These are phyloP conservation scores for Ichneumoninae sp. DNA, from an alignment of 2,888 invertebrate species.

Conservation along the genomic window DNA sequence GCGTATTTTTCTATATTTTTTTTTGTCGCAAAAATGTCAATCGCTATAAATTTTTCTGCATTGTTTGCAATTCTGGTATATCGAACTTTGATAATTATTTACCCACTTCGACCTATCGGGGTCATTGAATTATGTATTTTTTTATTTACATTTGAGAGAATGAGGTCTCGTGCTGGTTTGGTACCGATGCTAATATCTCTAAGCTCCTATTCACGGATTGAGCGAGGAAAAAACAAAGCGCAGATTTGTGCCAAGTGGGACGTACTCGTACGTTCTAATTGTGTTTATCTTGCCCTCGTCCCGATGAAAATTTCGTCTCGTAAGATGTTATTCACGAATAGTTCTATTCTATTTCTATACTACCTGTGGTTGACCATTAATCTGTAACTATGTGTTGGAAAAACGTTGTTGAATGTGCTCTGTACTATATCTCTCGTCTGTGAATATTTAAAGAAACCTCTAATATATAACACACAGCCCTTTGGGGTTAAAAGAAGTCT, in stretches of 20 bases:
- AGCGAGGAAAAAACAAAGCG: slow-evolving; percentile 41
- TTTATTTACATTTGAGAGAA: not conserved
- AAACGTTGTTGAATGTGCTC: slow-evolving; percentile 55
- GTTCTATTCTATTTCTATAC: slow-evolving; percentile 45
- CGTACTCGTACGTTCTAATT: slow-evolving; percentile 32
- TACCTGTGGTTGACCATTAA: slow-evolving; percentile 32
- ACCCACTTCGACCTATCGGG: not conserved
- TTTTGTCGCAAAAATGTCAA: not conserved
- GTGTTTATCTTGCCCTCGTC: slow-evolving; percentile 35
- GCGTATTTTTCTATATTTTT: not conserved
- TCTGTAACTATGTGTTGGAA: slow-evolving; percentile 46
- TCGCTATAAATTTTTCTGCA: not conserved
- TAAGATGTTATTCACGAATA: slow-evolving; percentile 29
- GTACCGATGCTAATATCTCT: not conserved
- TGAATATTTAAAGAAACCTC: slow-evolving; percentile 58
- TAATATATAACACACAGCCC: slow-evolving; percentile 38
- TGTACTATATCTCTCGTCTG: slow-evolving; percentile 60
- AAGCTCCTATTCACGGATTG: slow-evolving; percentile 6
- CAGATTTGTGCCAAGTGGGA: slow-evolving; percentile 58
- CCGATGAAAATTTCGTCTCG: slow-evolving; percentile 25
- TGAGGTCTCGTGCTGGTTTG: not conserved
- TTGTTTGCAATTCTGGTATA: not conserved
- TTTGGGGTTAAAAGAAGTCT: slow-evolving; percentile 21
- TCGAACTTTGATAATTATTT: not conserved
- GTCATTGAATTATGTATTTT: not conserved